Base-by-base conservation (phyloP, 2,113 vertebrate species). In the Gnathonemus longibarbis region DNA sequence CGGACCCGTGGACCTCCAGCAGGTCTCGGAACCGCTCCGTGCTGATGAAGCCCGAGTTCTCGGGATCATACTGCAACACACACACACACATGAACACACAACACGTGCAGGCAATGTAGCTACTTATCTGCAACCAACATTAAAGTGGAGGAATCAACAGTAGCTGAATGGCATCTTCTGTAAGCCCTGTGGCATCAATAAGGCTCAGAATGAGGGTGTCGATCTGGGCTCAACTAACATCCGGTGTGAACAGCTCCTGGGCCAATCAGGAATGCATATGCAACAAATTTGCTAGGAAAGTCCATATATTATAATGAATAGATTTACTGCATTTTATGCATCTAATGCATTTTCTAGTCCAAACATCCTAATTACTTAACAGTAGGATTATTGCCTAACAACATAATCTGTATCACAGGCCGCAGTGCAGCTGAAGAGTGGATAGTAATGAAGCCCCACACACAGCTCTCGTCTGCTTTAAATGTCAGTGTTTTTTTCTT, bases 31-130 rank as follows among this genome's bases (percentile, higher is more conserved):
- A 98, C 88, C 97, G 96, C 94, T 98, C 97, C 0, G 97, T 97
- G 92, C 98, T 99, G 95, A 99, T 98, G 94, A 97, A 99, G 93
- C 98, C 98, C 0, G 97, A 98, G 93, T 95, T 97, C 87, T 98
- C 97, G 0, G 97, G 96, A 92, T 99, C 98, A n/a, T 96, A 98
- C 98, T 99, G 94, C 90, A 93, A 93, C 70, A 94, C 17, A 83
- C 58, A 39, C 27, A 94, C 21, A 80, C 70, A 52, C 27, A 35
- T 80, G 74, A 53, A n/a, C 19, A 87, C 4, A 56, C 85, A 53
- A 53, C 27, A 87, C 27, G 5, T 74, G 31, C 13, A 39, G 70
- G 70, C 31, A 31, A 77, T 39, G 31, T 35, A 19, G 13, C 62
- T 39, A 39, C 13, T 6, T 19, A 77, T 77, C 70, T 77, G 13